These are phyloP conservation scores for Lochmaea crataegi DNA, from an alignment of 2,888 invertebrate species.

Conservation along the genomic window DNA sequence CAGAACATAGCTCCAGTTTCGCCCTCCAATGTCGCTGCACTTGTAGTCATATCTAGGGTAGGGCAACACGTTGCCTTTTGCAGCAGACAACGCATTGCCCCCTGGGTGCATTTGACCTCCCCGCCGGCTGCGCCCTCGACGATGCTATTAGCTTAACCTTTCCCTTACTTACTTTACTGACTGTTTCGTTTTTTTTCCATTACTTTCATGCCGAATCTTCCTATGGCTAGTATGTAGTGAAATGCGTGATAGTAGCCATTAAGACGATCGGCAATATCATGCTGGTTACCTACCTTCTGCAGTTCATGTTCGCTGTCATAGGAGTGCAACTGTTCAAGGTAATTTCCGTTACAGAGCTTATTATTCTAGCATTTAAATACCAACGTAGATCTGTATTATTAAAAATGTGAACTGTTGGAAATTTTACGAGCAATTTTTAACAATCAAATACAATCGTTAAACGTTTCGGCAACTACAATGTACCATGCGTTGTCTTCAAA, in stretches of 20 bases:
- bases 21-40: constrained; percentile 56
- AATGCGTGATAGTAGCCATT: constrained; percentile 99
- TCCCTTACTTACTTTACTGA: constrained; percentile 51
- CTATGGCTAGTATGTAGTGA: constrained; percentile 92
- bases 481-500: too few relatives aligned
- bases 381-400: constrained; percentile 61
- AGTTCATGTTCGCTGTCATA: constrained; percentile 99
- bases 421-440: not conserved
- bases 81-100: constrained; percentile 51
- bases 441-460: not conserved
- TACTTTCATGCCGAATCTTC: constrained; percentile 62
- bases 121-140: constrained; percentile 56
- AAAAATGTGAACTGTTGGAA: constrained; percentile 38
- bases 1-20: constrained; percentile 41
- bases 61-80: constrained; percentile 52
- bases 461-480: too few relatives aligned
- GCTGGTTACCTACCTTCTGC: constrained; percentile 99
- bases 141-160: constrained; percentile 46
- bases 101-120: constrained; percentile 65
- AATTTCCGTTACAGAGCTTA: constrained; percentile 65
- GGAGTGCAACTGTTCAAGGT: constrained; percentile 99
- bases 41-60: constrained; percentile 67
- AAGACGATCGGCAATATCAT: constrained; percentile 99
- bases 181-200: constrained; percentile 61
- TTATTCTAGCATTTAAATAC: constrained; percentile 34